phyloP scores from a whole-genome alignment of 2,797 vertebrate genomes.

The Megalops cyprinoides region DNA sequence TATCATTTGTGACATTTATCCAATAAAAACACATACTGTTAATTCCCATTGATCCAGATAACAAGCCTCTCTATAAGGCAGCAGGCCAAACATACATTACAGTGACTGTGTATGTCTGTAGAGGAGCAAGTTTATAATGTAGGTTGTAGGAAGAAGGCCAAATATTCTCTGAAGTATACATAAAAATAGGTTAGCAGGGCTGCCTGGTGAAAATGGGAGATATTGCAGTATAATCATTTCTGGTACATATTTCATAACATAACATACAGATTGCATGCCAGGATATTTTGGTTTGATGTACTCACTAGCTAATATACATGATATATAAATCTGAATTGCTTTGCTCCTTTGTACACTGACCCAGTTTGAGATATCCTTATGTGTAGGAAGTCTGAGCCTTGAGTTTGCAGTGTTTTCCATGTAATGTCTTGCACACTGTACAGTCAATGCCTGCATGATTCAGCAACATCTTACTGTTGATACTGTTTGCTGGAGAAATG shows the following conservation, averaged over 20 bases:
- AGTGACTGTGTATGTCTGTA: neutral
- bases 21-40: too few relatives aligned
- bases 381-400: neutral
- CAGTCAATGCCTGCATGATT: neutral
- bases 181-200: neutral
- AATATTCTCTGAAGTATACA: neutral
- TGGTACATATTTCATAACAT: neutral
- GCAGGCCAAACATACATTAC: too few relatives aligned
- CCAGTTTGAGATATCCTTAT: neutral
- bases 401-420: neutral
- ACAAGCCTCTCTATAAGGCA: too few relatives aligned
- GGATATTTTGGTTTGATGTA: neutral
- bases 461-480: neutral
- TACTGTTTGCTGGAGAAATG: neutral
- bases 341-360: neutral
- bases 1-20: too few relatives aligned
- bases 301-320: too few relatives aligned
- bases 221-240: neutral
- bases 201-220: neutral
- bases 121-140: neutral
- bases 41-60: too few relatives aligned
- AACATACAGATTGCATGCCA: too few relatives aligned
- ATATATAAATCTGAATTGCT: too few relatives aligned
- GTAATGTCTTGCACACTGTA: neutral
- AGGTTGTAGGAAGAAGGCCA: conserved; percentile 1